phyloP scores from a whole-genome alignment of 2,888 invertebrate genomes.

The Chirona hameri region DNA sequence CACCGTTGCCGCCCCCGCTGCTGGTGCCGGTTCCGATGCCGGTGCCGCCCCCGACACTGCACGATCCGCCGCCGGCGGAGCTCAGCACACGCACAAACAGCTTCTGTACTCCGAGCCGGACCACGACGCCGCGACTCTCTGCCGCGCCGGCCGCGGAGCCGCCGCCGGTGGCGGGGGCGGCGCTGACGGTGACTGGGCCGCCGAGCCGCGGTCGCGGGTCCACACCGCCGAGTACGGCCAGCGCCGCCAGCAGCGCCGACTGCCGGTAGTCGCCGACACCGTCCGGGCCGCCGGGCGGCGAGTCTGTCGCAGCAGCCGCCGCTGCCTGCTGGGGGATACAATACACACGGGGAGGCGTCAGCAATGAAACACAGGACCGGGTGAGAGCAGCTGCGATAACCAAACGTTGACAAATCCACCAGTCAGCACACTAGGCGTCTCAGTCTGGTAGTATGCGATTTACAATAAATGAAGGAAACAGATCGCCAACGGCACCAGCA shows the following conservation, averaged over 20 bases:
- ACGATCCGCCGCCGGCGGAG: slow-evolving; percentile 43
- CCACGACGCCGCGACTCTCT: background rate
- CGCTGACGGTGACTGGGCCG: slow-evolving; percentile 44
- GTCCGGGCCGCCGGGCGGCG: slow-evolving; percentile 13
- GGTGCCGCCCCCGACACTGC: no score
- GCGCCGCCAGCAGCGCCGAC: slow-evolving; percentile 61
- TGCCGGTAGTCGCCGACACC: slow-evolving; percentile 43
- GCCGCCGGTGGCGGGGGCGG: no score
- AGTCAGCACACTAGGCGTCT: no score
- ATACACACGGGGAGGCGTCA: no score
- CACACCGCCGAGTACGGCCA: slow-evolving; percentile 70
- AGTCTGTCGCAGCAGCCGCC: background rate
- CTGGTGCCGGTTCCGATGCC: no score
- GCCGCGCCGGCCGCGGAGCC: background rate
- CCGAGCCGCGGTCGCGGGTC: slow-evolving; percentile 70
- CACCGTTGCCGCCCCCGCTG: no score
- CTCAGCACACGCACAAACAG: slow-evolving; percentile 58
- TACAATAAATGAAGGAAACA: no score
- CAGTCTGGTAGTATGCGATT: no score
- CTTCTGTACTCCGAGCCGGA: slow-evolving; percentile 45
- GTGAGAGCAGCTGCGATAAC: no score
- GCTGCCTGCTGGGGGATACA: background rate
- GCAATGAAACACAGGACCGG: no score
- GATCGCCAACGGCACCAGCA: no score
- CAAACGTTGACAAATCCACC: no score